Base-by-base conservation (phyloP, 2,113 vertebrate genomes). In the Proteles cristata region DNA sequence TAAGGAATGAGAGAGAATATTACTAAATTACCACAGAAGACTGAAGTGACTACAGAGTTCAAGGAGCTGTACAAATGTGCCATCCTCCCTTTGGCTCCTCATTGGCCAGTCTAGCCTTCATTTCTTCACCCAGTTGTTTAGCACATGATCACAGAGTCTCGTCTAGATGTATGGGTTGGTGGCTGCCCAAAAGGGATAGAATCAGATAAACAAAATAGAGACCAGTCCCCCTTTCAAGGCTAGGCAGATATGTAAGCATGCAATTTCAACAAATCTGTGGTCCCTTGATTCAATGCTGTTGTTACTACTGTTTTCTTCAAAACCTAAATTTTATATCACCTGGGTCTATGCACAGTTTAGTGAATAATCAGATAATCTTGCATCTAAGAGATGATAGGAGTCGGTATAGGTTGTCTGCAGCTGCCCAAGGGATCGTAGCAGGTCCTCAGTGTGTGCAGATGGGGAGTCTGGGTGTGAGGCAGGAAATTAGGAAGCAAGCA, bases 1-100 rank as follows among this genome's bases (percentile, higher is more conserved):
- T 45, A 73, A 73, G 66, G 95, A 93, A 68, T 68, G 81, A 43
- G 92, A 35, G 26, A 77, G 86, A 93, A 92, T 85, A 76, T 96
- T 88, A 96, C 81, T 90, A 93, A 87, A 73, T 90, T 39, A 68
- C 35, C 11, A 15, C 25, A 28, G 35, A 68, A 95, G 48, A 61
- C 84, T 55, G 21, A 1, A 8, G 82, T 66, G 76, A 39, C 74
- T 28, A 11, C 48, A 33, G 86, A 39, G 93, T 87, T 87, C n/a
- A 65, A 15, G 21, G 61, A 55, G 61, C 14, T 17, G 25, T 74
- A 5, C 6, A 6, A 17, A 39, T 4, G 45, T 5, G 5, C 7
- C 77, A 11, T 15, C 39, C 35, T 66, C 6, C 1, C 10, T 15
- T 15, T 5, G n/a, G 11, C 35, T 65, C 21, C 65, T 69, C 35